Evolutionary conservation across 2,888 invertebrate genomes (phyloP).

Genomic region (Caenorhabditis zanzibari): DNA sequence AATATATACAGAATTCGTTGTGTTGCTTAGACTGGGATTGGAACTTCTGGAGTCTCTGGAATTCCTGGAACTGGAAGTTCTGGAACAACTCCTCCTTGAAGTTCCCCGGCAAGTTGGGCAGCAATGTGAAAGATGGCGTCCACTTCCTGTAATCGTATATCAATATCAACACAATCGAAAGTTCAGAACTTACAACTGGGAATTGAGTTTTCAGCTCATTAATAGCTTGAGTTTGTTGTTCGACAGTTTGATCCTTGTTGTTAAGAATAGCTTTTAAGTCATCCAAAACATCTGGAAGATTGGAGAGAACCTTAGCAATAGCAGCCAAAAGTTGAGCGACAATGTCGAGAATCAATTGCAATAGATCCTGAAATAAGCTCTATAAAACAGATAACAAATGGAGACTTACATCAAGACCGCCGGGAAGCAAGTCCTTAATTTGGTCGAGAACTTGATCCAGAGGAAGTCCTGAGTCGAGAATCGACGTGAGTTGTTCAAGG

Average conservation of each 20-base stretch:
- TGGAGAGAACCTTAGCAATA: not conserved
- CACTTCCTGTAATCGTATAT: not conserved
- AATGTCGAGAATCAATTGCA: not conserved
- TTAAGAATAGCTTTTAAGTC: not conserved
- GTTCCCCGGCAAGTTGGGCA: not conserved
- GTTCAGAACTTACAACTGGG: slow-evolving; percentile 1
- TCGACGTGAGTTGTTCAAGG: not conserved
- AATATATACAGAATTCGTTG: not conserved
- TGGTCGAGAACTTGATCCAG: not conserved
- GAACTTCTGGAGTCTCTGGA: not conserved
- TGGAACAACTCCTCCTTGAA: not conserved
- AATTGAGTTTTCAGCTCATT: not conserved
- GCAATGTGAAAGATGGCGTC: not conserved
- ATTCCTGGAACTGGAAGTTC: not conserved
- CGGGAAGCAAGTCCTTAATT: not conserved
- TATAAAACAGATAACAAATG: not conserved
- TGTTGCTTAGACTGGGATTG: not conserved
- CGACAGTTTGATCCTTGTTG: not conserved
- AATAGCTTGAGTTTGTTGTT: not conserved
- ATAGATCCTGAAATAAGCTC: not conserved
- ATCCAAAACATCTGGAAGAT: not conserved
- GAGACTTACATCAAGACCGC: not conserved
- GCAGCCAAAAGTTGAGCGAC: not conserved
- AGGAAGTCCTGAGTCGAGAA: not conserved
- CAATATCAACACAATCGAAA: not conserved